Percentiles rank a stretch among this genome's conserved stretches.
Conservation (phyloP, 2,113 vertebrate species). For the Stegastes partitus region DNA sequence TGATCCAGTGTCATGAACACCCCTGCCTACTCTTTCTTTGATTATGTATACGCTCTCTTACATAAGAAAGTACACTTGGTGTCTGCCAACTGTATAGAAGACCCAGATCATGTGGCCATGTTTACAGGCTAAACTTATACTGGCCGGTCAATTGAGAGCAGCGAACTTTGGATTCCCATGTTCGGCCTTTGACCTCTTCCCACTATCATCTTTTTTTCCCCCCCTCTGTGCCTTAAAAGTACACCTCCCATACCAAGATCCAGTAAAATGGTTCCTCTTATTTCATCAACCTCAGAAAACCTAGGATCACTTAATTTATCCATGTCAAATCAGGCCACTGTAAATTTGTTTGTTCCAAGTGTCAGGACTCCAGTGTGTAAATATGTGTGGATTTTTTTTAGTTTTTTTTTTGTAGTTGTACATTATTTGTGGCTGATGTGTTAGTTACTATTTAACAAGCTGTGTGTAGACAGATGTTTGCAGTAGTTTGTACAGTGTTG, state of each 20-base stretch:
- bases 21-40: neutral
- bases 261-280: neutral
- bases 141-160: constrained; percentile 19
- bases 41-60: constrained; percentile 11
- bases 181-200: neutral
- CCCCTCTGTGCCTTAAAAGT: constrained; percentile 57
- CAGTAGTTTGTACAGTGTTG: constrained; percentile 59
- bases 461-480: constrained; percentile 56
- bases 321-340: constrained; percentile 33
- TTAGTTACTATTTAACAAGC: constrained; percentile 62
- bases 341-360: constrained; percentile 21
- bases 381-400: constrained; percentile 57
- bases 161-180: neutral
- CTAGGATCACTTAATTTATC: constrained; percentile 3
- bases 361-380: constrained; percentile 63
- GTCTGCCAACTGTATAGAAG: constrained; percentile 13
- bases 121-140: constrained; percentile 53
- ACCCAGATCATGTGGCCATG: constrained; percentile 15
- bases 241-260: neutral
- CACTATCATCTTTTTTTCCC: neutral
- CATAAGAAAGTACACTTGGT: constrained; percentile 28
- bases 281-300: constrained; percentile 6
- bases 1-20: neutral
- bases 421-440: constrained; percentile 61
- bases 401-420: constrained; percentile 58